Percentiles rank a stretch among this genome's conserved stretches.
These are phyloP conservation scores for Epizoanthus rinbou DNA, from an alignment of 92 coral and sea anemone species.

Conservation along the genomic window DNA sequence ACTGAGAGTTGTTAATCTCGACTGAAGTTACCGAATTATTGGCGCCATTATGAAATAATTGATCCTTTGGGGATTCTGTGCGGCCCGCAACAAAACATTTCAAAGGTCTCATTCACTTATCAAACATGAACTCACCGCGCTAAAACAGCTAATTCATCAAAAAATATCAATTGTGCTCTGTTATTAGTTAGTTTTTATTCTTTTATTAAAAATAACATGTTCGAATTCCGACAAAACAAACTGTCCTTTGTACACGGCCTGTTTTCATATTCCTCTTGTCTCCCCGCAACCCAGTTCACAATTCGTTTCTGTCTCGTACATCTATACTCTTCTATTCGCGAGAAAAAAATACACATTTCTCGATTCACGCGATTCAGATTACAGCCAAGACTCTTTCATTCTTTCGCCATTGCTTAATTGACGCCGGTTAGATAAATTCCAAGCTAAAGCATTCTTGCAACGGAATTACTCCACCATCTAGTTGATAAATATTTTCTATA, in stretches of 20 bases:
- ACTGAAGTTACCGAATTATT: not conserved
- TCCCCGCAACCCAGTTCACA: not conserved
- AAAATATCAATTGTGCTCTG: not conserved
- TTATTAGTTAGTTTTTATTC: not conserved
- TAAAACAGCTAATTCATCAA: constrained; percentile 21
- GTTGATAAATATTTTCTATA: too few relatives aligned
- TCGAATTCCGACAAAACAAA: not conserved
- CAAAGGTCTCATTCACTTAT: constrained; percentile 8
- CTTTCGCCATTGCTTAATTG: too few relatives aligned
- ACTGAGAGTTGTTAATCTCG: not conserved
- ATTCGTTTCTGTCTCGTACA: not conserved
- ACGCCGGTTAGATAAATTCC: too few relatives aligned
- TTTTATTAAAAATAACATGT: not conserved
- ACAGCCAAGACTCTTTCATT: too few relatives aligned
- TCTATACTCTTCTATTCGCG: not conserved
- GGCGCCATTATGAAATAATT: not conserved
- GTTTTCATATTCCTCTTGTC: not conserved
- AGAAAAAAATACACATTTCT: too few relatives aligned
- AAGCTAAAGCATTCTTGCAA: too few relatives aligned
- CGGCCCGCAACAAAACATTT: not conserved
- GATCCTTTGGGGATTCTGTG: not conserved
- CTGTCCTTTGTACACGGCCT: not conserved
- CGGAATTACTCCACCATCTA: too few relatives aligned
- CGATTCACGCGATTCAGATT: too few relatives aligned
- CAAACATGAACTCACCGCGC: not conserved